Evolutionary conservation across 37 sponge, comb jelly and placozoan genomes (phyloP).

Genomic region (Chondrosia reniformis): DNA sequence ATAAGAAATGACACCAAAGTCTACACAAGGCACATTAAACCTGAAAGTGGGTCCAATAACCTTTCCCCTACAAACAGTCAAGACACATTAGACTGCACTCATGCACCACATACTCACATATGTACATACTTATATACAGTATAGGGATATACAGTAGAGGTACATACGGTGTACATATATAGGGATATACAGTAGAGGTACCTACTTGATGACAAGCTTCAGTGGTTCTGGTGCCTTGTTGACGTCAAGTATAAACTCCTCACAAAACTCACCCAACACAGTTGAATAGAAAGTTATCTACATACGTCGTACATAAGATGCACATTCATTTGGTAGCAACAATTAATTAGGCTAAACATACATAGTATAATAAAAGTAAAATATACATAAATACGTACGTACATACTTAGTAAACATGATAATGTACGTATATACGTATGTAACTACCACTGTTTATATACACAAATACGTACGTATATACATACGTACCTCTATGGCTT

Average conservation of each 20-base stretch:
- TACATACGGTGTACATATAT: background rate
- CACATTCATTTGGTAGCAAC: background rate
- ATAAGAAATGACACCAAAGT: slow-evolving; percentile 84
- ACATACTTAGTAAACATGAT: background rate
- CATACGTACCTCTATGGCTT: slow-evolving; percentile 79
- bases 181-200: background rate
- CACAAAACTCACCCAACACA: slow-evolving; percentile 80
- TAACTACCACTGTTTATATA: slow-evolving; percentile 7
- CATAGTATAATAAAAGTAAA: background rate
- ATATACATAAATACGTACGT: slow-evolving; percentile 7
- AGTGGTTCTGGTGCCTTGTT: slow-evolving; percentile 66
- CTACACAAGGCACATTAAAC: slow-evolving; percentile 63
- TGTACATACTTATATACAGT: background rate
- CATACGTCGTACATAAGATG: background rate
- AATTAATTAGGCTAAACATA: too few relatives aligned
- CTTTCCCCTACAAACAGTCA: slow-evolving; percentile 31
- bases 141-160: background rate
- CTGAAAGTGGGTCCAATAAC: slow-evolving; percentile 97
- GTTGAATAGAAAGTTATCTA: slow-evolving; percentile 84
- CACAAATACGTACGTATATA: too few relatives aligned
- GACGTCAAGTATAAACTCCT: slow-evolving; percentile 77
- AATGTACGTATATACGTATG: slow-evolving; percentile 2
- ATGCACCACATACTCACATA: background rate
- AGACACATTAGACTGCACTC: background rate
- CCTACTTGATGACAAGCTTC: slow-evolving; percentile 59